Evolutionary conservation across 2,797 vertebrate genomes (phyloP).

Genomic region (Tiaroga cobitis): DNA sequence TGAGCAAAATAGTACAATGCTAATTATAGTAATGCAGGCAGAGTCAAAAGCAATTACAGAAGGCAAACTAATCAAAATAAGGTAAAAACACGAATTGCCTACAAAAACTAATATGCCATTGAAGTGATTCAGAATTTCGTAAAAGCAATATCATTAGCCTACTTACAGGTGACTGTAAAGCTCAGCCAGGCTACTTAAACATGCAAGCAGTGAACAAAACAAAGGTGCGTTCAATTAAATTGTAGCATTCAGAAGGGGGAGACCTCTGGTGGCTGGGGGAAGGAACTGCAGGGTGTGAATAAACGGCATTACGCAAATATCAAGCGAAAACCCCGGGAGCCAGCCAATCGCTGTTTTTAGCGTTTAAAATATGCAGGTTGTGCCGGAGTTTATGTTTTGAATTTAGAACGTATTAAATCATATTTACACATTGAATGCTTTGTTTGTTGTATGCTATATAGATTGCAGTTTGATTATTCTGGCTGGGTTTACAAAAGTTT

Average conservation of each 20-base stretch:
- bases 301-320: not conserved
- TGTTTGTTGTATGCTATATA: too few relatives aligned
- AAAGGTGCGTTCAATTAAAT: constrained; percentile 8
- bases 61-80: not conserved
- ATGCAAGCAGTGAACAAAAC: not conserved
- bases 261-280: not conserved
- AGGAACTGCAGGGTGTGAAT: not conserved
- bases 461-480: too few relatives aligned
- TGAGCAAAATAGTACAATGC: not conserved
- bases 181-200: not conserved
- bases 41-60: not conserved
- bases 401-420: too few relatives aligned
- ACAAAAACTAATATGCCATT: not conserved
- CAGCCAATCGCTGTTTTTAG: too few relatives aligned
- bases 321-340: too few relatives aligned
- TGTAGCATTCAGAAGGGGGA: not conserved
- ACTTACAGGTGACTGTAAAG: not conserved
- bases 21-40: not conserved
- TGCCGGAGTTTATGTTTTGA: too few relatives aligned
- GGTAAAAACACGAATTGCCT: not conserved
- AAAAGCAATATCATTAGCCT: not conserved
- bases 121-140: not conserved
- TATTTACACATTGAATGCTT: too few relatives aligned
- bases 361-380: too few relatives aligned
- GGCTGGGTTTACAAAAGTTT: too few relatives aligned